Percentiles rank a stretch among this genome's conserved stretches.
Conservation (phyloP, 2,113 vertebrate genomes). For the Amphiprion percula region DNA sequence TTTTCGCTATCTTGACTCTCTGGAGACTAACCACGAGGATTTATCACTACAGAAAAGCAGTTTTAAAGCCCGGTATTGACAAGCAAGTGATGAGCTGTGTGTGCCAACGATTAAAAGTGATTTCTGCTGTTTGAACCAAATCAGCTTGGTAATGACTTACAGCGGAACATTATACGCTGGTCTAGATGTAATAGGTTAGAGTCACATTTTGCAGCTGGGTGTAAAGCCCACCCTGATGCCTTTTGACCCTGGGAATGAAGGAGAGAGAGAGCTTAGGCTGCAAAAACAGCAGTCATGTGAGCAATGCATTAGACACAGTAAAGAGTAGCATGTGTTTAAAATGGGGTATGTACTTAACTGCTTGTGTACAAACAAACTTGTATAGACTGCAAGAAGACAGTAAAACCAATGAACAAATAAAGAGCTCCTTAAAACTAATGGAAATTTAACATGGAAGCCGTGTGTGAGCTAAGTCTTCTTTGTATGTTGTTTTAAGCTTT, state of each 20-base stretch:
- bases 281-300: conserved; percentile 26
- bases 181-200: not conserved
- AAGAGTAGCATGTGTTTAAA: conserved; percentile 42
- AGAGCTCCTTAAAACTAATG: conserved; percentile 52
- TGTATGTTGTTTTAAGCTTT: not conserved
- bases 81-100: not conserved
- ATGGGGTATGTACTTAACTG: not conserved
- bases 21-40: not conserved
- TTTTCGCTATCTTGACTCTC: not conserved
- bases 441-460: not conserved
- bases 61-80: conserved; percentile 5
- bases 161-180: not conserved
- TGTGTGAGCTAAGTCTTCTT: not conserved
- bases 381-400: conserved; percentile 15
- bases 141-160: not conserved
- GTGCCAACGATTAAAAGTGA: not conserved
- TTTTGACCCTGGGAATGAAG: conserved; percentile 20
- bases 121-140: not conserved
- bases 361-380: conserved; percentile 29
- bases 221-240: conserved; percentile 19
- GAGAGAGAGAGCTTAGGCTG: not conserved
- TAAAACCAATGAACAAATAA: conserved; percentile 47
- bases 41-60: not conserved
- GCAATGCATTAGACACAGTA: conserved; percentile 30
- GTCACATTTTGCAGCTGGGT: not conserved